A percentile compares a stretch with the other conserved stretches of the same genome.
Conservation (phyloP, 2,797 vertebrate species). For the Spinibarbus caldwelli region DNA sequence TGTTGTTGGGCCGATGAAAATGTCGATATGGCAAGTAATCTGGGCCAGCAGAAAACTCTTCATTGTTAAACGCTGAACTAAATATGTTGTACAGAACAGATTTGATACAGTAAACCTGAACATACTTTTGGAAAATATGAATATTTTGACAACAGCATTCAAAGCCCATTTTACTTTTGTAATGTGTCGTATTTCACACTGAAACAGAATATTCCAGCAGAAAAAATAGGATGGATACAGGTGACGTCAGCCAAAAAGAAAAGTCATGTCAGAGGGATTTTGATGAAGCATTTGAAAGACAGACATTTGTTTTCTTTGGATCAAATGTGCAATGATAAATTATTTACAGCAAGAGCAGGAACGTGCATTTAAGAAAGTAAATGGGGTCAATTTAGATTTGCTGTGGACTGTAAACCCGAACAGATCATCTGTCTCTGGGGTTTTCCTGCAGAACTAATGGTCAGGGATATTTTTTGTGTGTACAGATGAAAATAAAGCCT, state of each 20-base stretch:
- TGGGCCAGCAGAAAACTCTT: neutral
- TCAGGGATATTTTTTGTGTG: neutral
- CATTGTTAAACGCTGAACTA: neutral
- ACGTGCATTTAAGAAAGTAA: neutral
- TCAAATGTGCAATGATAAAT: neutral
- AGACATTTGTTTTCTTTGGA: neutral
- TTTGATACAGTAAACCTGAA: conserved; percentile 19
- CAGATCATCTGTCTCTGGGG: neutral
- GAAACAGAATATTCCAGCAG: neutral
- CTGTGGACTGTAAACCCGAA: neutral
- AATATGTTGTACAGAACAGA: neutral
- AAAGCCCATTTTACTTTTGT: neutral
- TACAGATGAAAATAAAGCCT: neutral
- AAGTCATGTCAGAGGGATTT: neutral
- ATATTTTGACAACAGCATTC: neutral
- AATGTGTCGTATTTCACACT: neutral
- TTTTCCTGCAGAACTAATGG: neutral
- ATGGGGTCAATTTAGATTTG: neutral
- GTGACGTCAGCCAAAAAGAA: neutral
- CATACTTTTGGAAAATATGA: neutral
- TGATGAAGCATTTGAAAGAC: neutral
- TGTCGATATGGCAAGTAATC: neutral
- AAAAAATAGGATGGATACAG: neutral
- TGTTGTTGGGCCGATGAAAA: neutral
- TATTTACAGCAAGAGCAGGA: neutral